phyloP scores from a whole-genome alignment of 1,140 invertebrate species.

The roundworm (Caenorhabditis elegans) region DNA sequence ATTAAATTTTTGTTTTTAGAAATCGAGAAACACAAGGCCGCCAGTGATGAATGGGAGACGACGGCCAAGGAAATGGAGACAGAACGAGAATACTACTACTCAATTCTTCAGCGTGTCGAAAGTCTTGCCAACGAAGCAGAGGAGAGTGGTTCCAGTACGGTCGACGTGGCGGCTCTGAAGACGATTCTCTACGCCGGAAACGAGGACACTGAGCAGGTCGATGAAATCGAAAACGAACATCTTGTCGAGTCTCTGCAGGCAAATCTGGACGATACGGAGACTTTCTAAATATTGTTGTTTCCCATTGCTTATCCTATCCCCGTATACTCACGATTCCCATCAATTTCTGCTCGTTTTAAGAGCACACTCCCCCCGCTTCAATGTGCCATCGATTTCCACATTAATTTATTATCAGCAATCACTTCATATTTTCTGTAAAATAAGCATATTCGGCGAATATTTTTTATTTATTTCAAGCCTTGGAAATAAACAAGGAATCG shows the following conservation, averaged over 20 bases:
- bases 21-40: neutral
- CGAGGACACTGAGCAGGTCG: neutral
- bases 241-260: neutral
- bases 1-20: too few relatives aligned
- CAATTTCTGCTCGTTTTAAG: neutral
- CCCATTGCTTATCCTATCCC: too few relatives aligned
- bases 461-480: neutral
- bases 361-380: neutral
- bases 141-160: neutral
- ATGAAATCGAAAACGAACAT: neutral
- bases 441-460: neutral
- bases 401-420: neutral
- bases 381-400: neutral
- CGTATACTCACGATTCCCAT: neutral
- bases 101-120: constrained; percentile 94
- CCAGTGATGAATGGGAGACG: neutral
- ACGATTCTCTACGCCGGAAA: neutral
- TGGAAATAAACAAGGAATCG: neutral
- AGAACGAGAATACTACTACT: constrained; percentile 97
- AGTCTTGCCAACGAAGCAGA: constrained; percentile 72
- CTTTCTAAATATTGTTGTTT: neutral
- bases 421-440: neutral
- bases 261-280: neutral
- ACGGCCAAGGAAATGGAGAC: neutral
- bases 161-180: neutral